phyloP scores from a whole-genome alignment of 2,113 vertebrate genomes.

The Aegotheles bennettii region DNA sequence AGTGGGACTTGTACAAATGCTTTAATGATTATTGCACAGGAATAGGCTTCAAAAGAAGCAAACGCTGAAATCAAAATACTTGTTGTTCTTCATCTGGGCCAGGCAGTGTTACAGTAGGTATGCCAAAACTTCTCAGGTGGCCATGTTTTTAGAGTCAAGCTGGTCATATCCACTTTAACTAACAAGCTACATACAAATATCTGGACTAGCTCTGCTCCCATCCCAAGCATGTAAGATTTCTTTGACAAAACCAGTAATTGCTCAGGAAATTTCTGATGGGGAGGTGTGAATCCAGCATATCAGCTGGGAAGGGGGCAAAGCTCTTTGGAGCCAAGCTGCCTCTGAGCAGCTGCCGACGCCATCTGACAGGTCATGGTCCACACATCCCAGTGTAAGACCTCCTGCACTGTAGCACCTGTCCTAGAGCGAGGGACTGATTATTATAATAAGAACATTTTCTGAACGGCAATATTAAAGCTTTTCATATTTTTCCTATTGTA shows the following conservation, averaged over 20 bases:
- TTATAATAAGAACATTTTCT: background rate
- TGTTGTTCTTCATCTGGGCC: background rate
- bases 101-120: background rate
- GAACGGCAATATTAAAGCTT: background rate
- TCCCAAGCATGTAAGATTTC: background rate
- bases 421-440: background rate
- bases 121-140: background rate
- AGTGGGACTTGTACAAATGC: background rate
- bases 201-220: background rate
- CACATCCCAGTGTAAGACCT: background rate
- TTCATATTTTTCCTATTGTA: background rate
- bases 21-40: background rate
- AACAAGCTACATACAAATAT: background rate
- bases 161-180: background rate
- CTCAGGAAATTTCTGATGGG: background rate
- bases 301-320: background rate
- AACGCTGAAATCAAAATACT: background rate
- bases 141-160: no score
- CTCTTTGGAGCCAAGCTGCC: no score
- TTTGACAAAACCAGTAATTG: background rate
- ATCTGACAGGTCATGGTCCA: background rate
- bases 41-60: background rate
- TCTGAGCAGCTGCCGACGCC: accelerated
- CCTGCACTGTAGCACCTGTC: background rate
- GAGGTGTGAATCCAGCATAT: background rate